These are phyloP conservation scores for Seriola rivoliana DNA, from an alignment of 2,113 vertebrate species.

Conservation along the genomic window DNA sequence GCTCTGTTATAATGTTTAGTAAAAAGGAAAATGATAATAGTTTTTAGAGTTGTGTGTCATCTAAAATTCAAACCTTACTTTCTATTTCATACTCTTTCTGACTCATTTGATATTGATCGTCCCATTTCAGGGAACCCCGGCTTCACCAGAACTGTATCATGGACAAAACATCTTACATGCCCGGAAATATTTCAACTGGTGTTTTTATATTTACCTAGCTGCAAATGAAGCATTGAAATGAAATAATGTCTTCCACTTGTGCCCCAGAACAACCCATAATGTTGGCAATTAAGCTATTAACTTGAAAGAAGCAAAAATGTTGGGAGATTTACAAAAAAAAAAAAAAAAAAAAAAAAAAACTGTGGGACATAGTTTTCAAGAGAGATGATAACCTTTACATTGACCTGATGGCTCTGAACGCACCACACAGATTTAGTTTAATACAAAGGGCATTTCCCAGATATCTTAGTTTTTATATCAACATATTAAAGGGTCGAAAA, in stretches of 20 bases:
- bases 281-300: constrained; percentile 72
- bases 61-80: background rate
- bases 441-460: background rate
- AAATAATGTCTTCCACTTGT: constrained; percentile 79
- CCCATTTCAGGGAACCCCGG: constrained; percentile 10
- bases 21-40: background rate
- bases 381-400: constrained; percentile 27
- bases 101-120: background rate
- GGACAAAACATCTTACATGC: constrained; percentile 43
- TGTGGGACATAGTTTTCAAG: constrained; percentile 9
- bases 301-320: constrained; percentile 49
- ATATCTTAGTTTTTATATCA: background rate
- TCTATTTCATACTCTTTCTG: background rate
- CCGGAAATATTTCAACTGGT: constrained; percentile 65
- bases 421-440: background rate
- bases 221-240: constrained; percentile 79
- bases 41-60: background rate
- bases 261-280: constrained; percentile 60
- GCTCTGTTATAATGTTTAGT: background rate
- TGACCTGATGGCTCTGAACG: constrained; percentile 24
- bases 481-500: background rate
- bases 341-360: constrained; percentile 3
- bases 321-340: constrained; percentile 21
- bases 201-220: constrained; percentile 76
- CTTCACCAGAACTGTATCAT: constrained; percentile 28